A percentile compares a stretch with the other conserved stretches of the same genome.
Conservation (phyloP, 2,797 vertebrate species). For the Rhinatrema bivittatum region DNA sequence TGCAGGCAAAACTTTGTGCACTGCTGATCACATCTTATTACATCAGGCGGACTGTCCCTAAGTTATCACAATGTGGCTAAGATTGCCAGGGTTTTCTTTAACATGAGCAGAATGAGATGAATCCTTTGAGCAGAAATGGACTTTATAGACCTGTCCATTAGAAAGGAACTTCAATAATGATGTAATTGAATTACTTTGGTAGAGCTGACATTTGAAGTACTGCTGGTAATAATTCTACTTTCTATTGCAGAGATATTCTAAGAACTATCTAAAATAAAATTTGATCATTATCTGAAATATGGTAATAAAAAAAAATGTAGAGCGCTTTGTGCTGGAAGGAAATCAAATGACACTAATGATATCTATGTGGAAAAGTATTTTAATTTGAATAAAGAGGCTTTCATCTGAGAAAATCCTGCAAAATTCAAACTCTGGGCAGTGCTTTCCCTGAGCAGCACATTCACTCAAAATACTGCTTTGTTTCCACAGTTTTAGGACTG, state of each 20-base stretch:
- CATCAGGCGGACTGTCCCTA: too few species aligned
- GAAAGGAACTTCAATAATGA: constrained; percentile 27
- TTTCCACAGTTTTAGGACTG: too few species aligned
- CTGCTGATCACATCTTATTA: too few species aligned
- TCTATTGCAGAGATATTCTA: constrained; percentile 25
- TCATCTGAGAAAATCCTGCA: background rate
- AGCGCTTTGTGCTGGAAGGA: constrained; percentile 3
- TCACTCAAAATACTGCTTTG: background rate
- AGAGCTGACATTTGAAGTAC: constrained; percentile 36
- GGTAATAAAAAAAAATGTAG: too few species aligned
- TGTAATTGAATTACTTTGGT: constrained; percentile 32
- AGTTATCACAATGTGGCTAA: constrained; percentile 10
- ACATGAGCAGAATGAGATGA: constrained; percentile 1
- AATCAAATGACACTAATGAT: background rate
- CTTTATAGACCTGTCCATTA: constrained; percentile 20
- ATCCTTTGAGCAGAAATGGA: constrained; percentile 13
- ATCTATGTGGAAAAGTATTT: constrained; percentile 8
- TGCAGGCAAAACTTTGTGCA: too few species aligned
- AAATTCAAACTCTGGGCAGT: constrained; percentile 10
- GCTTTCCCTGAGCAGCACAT: too few species aligned
- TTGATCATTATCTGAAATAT: too few species aligned
- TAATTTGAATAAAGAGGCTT: constrained; percentile 9
- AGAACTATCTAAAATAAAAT: constrained; percentile 15
- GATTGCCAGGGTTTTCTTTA: constrained; percentile 8
- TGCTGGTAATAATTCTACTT: constrained; percentile 41